phyloP scores from a whole-genome alignment of 1,140 invertebrate genomes.

The Glossosoma conforme region DNA sequence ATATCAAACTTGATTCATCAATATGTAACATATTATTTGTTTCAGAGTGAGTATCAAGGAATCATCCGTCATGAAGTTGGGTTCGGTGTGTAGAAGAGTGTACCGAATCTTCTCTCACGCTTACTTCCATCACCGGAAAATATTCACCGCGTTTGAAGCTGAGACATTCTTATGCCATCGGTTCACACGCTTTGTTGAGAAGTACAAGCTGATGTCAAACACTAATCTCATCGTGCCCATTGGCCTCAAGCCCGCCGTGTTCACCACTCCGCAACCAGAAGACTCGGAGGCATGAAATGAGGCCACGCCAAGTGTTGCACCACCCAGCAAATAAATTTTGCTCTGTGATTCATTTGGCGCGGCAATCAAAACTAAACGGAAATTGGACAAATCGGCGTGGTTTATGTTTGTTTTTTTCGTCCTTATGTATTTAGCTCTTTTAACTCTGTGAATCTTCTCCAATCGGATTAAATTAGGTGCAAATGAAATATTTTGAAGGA shows the following conservation, averaged over 20 bases:
- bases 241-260: slow-evolving; percentile 40
- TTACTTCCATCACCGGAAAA: slow-evolving; percentile 94
- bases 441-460: no score
- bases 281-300: slow-evolving; percentile 65
- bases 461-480: no score
- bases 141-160: slow-evolving; percentile 98
- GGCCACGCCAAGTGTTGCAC: slow-evolving; percentile 18
- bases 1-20: no score
- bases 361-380: no score
- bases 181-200: slow-evolving; percentile 97
- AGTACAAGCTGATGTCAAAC: slow-evolving; percentile 97
- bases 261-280: slow-evolving; percentile 46
- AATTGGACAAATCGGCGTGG: no score
- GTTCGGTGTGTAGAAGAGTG: slow-evolving; percentile 95
- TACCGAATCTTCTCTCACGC: slow-evolving; percentile 99
- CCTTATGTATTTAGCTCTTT: no score
- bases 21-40: slow-evolving; percentile 29
- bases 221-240: slow-evolving; percentile 99
- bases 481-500: no score
- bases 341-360: slow-evolving; percentile 6
- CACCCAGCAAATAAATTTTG: slow-evolving; percentile 21
- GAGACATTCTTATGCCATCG: slow-evolving; percentile 92
- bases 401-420: no score
- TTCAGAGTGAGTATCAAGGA: slow-evolving; percentile 97
- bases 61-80: slow-evolving; percentile 95